These are phyloP conservation scores for Chaenocephalus aceratus DNA, from an alignment of 2,113 vertebrate species.

Conservation along the genomic window DNA sequence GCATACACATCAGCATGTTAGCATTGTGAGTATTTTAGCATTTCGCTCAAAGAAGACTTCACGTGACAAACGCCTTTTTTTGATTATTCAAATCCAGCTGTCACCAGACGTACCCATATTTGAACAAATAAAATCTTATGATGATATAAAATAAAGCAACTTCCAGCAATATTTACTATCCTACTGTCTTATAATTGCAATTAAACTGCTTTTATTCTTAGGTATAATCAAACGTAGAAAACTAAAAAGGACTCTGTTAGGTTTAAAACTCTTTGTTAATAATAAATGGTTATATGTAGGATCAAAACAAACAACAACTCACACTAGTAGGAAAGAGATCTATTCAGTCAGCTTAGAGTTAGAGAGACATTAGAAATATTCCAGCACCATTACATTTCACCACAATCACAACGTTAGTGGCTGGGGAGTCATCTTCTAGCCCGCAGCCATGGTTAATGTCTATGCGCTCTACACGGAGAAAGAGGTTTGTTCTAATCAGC, in stretches of 20 bases:
- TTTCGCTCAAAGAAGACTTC: too few relatives aligned
- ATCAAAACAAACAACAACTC: neutral
- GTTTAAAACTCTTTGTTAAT: neutral
- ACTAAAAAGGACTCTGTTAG: neutral
- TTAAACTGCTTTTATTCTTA: too few relatives aligned
- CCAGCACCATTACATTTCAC: conserved; percentile 12
- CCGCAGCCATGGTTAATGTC: conserved; percentile 53
- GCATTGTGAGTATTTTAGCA: too few relatives aligned
- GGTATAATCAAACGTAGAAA: too few relatives aligned
- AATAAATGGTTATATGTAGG: neutral
- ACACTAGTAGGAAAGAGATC: neutral
- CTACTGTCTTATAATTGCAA: too few relatives aligned
- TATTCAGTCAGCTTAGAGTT: conserved; percentile 1
- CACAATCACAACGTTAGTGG: conserved; percentile 73
- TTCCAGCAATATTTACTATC: too few relatives aligned
- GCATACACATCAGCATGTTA: too few relatives aligned
- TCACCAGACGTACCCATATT: too few relatives aligned
- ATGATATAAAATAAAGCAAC: too few relatives aligned
- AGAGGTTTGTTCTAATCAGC: conserved; percentile 51
- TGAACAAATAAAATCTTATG: too few relatives aligned
- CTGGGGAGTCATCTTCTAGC: conserved; percentile 48
- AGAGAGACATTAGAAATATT: neutral
- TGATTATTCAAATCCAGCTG: too few relatives aligned
- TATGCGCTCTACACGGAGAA: conserved; percentile 20
- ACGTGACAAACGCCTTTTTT: too few relatives aligned